phyloP scores from a whole-genome alignment of 1,140 invertebrate species.

The Elymnias hypermnestra region DNA sequence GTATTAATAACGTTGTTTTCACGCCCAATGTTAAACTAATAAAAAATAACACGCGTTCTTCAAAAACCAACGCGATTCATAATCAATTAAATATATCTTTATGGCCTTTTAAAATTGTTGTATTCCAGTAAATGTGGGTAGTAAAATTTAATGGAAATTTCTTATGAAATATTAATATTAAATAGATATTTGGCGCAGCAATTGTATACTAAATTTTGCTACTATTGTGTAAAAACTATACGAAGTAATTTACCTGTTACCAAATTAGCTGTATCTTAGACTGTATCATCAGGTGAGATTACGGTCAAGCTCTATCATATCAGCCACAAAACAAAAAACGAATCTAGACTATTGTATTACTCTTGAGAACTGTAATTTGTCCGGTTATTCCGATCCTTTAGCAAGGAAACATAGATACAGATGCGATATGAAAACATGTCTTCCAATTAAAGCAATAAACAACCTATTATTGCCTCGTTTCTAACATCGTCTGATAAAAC shows the following conservation, averaged over 20 bases:
- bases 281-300: too few relatives aligned
- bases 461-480: not conserved
- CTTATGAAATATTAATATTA: not conserved
- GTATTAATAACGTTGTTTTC: not conserved
- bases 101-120: conserved; percentile 14
- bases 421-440: conserved; percentile 1
- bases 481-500: not conserved
- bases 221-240: too few relatives aligned
- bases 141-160: conserved; percentile 9
- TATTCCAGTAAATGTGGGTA: conserved; percentile 18
- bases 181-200: conserved; percentile 3
- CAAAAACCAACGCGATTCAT: conserved; percentile 12
- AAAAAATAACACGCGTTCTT: conserved; percentile 8
- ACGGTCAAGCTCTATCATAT: too few relatives aligned
- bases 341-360: too few relatives aligned
- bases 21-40: not conserved
- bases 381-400: too few relatives aligned
- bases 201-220: too few relatives aligned
- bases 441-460: not conserved
- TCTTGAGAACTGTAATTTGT: too few relatives aligned
- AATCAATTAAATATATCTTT: conserved; percentile 20
- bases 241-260: too few relatives aligned
- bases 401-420: not conserved
- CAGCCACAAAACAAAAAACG: too few relatives aligned
- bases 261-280: too few relatives aligned